Evolutionary conservation across 2,888 invertebrate genomes (phyloP).

Genomic region (Tenthredo notha): DNA sequence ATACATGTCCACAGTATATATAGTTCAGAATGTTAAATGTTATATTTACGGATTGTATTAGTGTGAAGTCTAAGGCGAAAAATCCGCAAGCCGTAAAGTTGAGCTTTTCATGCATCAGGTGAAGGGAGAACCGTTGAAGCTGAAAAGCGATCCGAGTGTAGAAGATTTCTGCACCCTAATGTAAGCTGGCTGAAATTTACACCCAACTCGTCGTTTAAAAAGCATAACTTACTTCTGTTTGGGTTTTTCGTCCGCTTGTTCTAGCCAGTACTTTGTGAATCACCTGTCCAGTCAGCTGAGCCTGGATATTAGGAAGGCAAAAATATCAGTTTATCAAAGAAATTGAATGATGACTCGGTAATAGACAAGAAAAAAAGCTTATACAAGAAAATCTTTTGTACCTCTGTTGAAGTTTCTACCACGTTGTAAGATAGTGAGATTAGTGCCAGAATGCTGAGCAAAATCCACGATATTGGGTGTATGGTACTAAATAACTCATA

Average conservation of each 20-base stretch:
- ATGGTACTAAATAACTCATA: not conserved
- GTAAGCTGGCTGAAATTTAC: not conserved
- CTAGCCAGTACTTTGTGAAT: not conserved
- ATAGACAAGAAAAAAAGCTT: not conserved
- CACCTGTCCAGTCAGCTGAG: conserved; percentile 2
- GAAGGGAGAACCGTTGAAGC: conserved; percentile 1
- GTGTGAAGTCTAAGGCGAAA: not conserved
- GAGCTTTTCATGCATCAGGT: not conserved
- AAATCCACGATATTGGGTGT: not conserved
- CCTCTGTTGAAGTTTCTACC: not conserved
- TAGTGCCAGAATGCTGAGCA: not conserved
- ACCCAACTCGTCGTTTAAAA: not conserved
- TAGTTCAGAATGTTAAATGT: not conserved
- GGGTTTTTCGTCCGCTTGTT: not conserved
- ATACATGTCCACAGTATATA: too few relatives aligned
- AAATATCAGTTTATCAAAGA: not conserved
- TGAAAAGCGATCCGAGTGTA: not conserved
- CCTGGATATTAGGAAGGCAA: not conserved
- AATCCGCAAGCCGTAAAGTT: not conserved
- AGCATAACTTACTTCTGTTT: not conserved
- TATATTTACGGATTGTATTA: not conserved
- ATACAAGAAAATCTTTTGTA: not conserved
- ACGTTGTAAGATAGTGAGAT: not conserved
- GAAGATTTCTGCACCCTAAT: not conserved
- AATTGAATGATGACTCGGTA: not conserved